Conservation (phyloP, 2,113 vertebrate genomes). For the Salvelinus namaycush region DNA sequence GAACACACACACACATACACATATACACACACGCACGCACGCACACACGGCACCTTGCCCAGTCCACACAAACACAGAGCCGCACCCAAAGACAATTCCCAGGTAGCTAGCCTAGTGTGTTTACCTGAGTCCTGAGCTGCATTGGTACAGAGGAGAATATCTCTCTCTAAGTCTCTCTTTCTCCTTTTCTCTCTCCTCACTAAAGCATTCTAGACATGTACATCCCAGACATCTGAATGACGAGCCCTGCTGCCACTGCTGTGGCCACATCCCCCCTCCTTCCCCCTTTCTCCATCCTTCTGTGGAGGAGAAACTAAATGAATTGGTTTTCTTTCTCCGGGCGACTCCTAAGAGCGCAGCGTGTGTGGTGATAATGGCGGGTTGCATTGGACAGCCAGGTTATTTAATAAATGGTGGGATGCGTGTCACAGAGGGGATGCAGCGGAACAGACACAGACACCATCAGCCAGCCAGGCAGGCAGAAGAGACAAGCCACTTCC, state of each 20-base stretch:
- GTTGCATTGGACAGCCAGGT: slow-evolving; percentile 66
- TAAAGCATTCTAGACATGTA: slow-evolving; percentile 56
- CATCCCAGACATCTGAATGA: slow-evolving; percentile 54
- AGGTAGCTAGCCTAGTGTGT: slow-evolving; percentile 33
- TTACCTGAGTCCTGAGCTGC: slow-evolving; percentile 47
- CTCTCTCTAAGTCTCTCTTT: background rate
- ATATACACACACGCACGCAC: background rate
- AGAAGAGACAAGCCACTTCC: background rate
- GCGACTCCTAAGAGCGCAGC: slow-evolving; percentile 59
- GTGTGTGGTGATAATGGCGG: slow-evolving; percentile 64
- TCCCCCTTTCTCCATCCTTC: slow-evolving; percentile 35
- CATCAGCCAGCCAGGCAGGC: slow-evolving; percentile 8
- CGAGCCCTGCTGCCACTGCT: slow-evolving; percentile 18
- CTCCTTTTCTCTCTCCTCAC: background rate
- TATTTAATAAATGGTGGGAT: slow-evolving; percentile 74
- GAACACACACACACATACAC: background rate
- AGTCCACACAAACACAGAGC: slow-evolving; percentile 30
- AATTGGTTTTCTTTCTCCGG: slow-evolving; percentile 62
- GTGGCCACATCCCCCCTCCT: slow-evolving; percentile 32
- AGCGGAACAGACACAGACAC: background rate
- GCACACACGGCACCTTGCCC: slow-evolving; percentile 37
- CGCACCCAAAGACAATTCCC: slow-evolving; percentile 23
- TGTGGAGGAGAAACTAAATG: slow-evolving; percentile 65
- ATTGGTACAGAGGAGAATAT: slow-evolving; percentile 50
- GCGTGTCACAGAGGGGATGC: slow-evolving; percentile 52